Evolutionary conservation across 2,113 vertebrate genomes (phyloP).

Genomic region (Ranitomeya imitator): DNA sequence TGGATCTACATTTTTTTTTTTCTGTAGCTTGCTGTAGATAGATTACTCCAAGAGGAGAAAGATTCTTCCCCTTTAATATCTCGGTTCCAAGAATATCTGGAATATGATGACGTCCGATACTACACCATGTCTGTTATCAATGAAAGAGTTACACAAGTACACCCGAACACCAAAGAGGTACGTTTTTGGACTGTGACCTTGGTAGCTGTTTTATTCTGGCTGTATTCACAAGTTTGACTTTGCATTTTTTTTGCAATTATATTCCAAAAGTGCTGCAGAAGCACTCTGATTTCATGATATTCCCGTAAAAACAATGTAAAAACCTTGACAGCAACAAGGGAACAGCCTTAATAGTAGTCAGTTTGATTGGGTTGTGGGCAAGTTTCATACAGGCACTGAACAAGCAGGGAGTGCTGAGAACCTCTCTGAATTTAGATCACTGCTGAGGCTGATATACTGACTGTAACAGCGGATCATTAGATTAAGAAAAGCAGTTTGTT

Average conservation of each 20-base stretch:
- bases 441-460: neutral
- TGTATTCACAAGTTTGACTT: neutral
- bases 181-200: neutral
- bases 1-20: neutral
- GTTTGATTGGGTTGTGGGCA: neutral
- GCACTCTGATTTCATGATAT: too few species aligned
- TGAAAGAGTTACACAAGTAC: constrained; percentile 67
- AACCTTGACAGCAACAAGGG: too few species aligned
- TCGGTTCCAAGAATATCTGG: constrained; percentile 85
- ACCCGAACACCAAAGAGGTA: constrained; percentile 78
- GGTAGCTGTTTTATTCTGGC: neutral
- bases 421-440: too few species aligned
- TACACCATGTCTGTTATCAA: constrained; percentile 81
- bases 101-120: constrained; percentile 85
- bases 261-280: too few species aligned
- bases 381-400: neutral
- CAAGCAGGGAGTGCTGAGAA: neutral
- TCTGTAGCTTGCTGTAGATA: constrained; percentile 75
- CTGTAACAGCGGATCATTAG: neutral
- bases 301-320: too few species aligned
- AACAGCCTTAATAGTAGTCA: neutral
- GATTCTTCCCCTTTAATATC: constrained; percentile 81
- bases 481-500: neutral
- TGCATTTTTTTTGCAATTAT: too few species aligned
- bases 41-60: constrained; percentile 72